Evolutionary conservation across 2,888 invertebrate species (phyloP), one percentile per base, ranked within the genome.

Genomic region (Homarus gammarus): DNA sequence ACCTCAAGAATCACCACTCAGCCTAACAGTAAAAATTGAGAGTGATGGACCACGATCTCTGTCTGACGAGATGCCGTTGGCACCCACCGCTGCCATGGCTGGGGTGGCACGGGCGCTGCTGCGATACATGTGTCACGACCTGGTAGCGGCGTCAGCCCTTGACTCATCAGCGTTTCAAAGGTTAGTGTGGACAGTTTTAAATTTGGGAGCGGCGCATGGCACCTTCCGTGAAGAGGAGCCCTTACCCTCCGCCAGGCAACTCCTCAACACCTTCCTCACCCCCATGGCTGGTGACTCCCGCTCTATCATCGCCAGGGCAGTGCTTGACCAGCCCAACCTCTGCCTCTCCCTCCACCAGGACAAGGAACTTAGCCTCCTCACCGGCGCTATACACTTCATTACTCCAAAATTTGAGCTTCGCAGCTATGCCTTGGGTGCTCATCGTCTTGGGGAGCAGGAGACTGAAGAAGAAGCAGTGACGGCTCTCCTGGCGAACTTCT

Each of bases 111-210:
- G 91, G 77, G 91, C 91, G 33, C 77, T 91, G 38, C 84, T 91
- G 27, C 81, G 91, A 18, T 91, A 91, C 81, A 91, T 91, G 91
- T 91, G 91, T 72, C 91, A 91, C 3, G 91, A 91, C 44, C 79
- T 91, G n/a, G 86, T 91, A 49, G 44, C 90, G 8, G 72, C 87
- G 18, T 83, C 87, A 0, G 51, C 85, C 51, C 75, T 90, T 49
- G 90, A 91, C 70, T 84, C 90, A 18, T 61, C 86, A 36, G 90
- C 85, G 31, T 91, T 91, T 33, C 90, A 90, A 70, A 73, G 89
- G 49, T 68, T 91, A 49, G 91, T 91, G 68, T 87, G 87, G 91
- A 81, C 91, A 40, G 87, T 91, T n/a, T 72, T 91, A 36, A 91
- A 90, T 75, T 77, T 91, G 27, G 91, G 91, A 72, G 91, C 91